Evolutionary conservation across 2,113 vertebrate genomes (phyloP), one percentile per base, ranked within the genome.

Genomic region (Numida meleagris): DNA sequence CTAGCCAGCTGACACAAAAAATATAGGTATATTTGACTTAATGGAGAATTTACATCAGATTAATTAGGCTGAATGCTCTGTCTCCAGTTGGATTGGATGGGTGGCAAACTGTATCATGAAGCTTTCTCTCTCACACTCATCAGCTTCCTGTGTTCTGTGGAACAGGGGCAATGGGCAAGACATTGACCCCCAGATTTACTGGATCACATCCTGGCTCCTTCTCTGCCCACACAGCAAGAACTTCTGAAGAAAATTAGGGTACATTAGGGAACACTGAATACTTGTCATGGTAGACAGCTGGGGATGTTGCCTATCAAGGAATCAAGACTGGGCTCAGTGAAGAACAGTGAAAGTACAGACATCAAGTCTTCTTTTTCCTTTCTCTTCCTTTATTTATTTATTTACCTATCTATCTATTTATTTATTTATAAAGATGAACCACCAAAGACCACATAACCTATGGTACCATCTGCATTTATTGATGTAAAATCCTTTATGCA

Each of bases 51-150:
- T 57, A 16, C 14, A 55, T 29, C 5, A 33, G 25, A 36, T 48
- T 25, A 61, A 66, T 0, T 4, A 0, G 1, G 29, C 10, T 42
- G 31, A 83, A 51, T n/a, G 36, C 14, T 29, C 8, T 12, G 12
- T 5, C 20, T 34, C 9, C 42, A 50, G 40, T 8, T 14, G 31
- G 43, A 14, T 13, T 14, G 57, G 27, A 21, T 34, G 29, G 5
- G 14, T 59, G 29, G 8, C 25, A 33, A 1, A 1, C 12, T 33
- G 14, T 14, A 42, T 36, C 53, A 59, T 0, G 1, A 72, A 12
- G 7, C 7, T 13, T 27, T 2, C 1, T 2, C 1, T 20, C 0
- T 1, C 38, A 21, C 1, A 0, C 31, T 68, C 25, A n/a, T 16
- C 1, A 0, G 7, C 61, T 55, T 6, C 0, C 7, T n/a, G 24